A percentile compares a stretch with the other conserved stretches of the same genome.
These are phyloP conservation scores for Catagonus wagneri DNA, from an alignment of 2,113 vertebrate species.

Conservation along the genomic window DNA sequence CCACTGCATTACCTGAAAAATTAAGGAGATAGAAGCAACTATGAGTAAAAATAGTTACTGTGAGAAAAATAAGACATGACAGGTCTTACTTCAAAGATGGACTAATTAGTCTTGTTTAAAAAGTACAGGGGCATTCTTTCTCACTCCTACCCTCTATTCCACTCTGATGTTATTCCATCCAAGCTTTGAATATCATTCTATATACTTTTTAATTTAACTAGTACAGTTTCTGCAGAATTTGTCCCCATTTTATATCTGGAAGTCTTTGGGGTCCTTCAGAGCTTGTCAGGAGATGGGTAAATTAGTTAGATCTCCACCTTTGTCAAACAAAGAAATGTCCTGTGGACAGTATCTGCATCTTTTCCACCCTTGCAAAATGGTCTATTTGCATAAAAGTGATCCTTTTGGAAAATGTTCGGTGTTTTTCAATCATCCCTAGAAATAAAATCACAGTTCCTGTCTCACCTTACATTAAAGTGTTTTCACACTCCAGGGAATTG, in stretches of 20 bases:
- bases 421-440: slow-evolving; percentile 74
- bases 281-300: background rate
- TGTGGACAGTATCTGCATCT: background rate
- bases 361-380: background rate
- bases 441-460: slow-evolving; percentile 75
- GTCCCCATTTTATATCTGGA: slow-evolving; percentile 16
- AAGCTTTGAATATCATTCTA: background rate
- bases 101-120: slow-evolving; percentile 21
- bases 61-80: background rate
- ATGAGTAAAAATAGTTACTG: background rate
- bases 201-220: background rate
- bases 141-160: background rate
- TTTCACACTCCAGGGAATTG: slow-evolving; percentile 71
- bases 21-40: background rate
- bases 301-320: background rate
- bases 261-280: slow-evolving; percentile 26
- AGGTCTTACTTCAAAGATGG: slow-evolving; percentile 17
- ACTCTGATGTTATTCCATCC: background rate
- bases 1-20: background rate
- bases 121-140: background rate
- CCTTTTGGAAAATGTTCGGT: slow-evolving; percentile 57
- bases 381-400: slow-evolving; percentile 64
- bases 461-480: slow-evolving; percentile 71
- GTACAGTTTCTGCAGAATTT: background rate
- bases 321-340: background rate